These are phyloP conservation scores for Hirundichthys speculiger DNA, from an alignment of 2,113 vertebrate species.

Conservation along the genomic window DNA sequence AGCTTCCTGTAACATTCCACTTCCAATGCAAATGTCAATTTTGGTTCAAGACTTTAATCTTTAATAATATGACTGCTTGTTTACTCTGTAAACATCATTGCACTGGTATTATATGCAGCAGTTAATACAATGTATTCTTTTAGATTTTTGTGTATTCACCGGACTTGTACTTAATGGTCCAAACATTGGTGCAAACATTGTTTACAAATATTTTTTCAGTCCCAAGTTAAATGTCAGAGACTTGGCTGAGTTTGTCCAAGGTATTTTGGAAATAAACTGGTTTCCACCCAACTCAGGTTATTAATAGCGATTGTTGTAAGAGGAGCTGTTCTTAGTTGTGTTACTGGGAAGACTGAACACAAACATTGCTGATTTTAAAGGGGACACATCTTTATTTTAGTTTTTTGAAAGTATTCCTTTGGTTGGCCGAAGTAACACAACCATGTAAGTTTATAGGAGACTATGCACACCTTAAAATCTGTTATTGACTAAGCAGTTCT, in stretches of 20 bases:
- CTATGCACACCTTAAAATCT: too few species aligned
- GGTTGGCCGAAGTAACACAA: too few species aligned
- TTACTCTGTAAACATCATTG: not conserved
- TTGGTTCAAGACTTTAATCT: slow-evolving; percentile 1
- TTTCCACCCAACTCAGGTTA: slow-evolving; percentile 9
- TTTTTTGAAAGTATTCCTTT: too few species aligned
- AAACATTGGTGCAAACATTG: too few species aligned
- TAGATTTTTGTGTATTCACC: not conserved
- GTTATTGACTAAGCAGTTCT: too few species aligned
- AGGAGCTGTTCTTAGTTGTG: too few species aligned
- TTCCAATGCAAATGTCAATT: not conserved
- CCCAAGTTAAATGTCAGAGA: slow-evolving; percentile 5
- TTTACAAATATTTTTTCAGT: not conserved
- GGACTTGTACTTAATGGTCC: not conserved
- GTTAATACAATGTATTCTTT: not conserved
- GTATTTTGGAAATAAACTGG: slow-evolving; percentile 34
- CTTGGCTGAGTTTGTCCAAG: not conserved
- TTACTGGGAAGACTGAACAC: too few species aligned
- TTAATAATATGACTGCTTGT: not conserved
- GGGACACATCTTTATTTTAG: too few species aligned
- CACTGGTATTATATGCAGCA: not conserved
- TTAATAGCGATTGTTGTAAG: too few species aligned
- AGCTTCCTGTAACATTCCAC: slow-evolving; percentile 27
- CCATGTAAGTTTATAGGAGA: too few species aligned
- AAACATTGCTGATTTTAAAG: too few species aligned